These are phyloP conservation scores for Pseudomyrmex concolor DNA, from an alignment of 1,140 invertebrate genomes.

Conservation along the genomic window DNA sequence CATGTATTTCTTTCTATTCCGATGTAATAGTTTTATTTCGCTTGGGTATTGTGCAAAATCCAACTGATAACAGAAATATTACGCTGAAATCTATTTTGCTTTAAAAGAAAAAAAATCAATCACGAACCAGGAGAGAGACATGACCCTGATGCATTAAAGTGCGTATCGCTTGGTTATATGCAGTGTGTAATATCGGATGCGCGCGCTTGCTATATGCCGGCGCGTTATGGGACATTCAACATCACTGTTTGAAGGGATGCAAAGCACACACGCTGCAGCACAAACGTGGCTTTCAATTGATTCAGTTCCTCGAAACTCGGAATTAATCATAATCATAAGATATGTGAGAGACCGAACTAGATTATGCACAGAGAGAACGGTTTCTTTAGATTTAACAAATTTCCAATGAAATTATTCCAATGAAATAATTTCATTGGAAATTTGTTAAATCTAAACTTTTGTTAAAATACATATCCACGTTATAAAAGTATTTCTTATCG, in stretches of 20 bases:
- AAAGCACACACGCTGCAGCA: background rate
- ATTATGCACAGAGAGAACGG: too few relatives aligned
- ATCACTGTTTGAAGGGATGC: slow-evolving; percentile 16
- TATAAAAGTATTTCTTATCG: background rate
- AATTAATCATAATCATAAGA: slow-evolving; percentile 14
- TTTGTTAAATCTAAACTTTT: too few relatives aligned
- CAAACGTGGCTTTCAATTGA: slow-evolving; percentile 3
- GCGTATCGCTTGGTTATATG: slow-evolving; percentile 9
- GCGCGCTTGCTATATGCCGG: background rate
- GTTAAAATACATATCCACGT: background rate
- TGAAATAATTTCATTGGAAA: too few relatives aligned
- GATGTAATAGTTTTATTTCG: background rate
- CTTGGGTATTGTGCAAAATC: background rate
- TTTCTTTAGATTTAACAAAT: too few relatives aligned
- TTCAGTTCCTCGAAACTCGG: background rate
- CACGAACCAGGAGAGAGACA: background rate
- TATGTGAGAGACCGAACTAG: background rate
- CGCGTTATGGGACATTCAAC: slow-evolving; percentile 20
- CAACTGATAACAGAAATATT: slow-evolving; percentile 1
- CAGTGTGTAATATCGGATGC: slow-evolving; percentile 28
- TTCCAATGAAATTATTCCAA: too few relatives aligned
- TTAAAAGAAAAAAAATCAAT: slow-evolving; percentile 48
- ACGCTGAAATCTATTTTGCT: background rate
- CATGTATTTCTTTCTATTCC: too few relatives aligned
- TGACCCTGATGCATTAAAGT: slow-evolving; percentile 19